These are phyloP conservation scores for Pseudomyrmex sp. DNA, from an alignment of 1,140 invertebrate genomes.

Conservation along the genomic window DNA sequence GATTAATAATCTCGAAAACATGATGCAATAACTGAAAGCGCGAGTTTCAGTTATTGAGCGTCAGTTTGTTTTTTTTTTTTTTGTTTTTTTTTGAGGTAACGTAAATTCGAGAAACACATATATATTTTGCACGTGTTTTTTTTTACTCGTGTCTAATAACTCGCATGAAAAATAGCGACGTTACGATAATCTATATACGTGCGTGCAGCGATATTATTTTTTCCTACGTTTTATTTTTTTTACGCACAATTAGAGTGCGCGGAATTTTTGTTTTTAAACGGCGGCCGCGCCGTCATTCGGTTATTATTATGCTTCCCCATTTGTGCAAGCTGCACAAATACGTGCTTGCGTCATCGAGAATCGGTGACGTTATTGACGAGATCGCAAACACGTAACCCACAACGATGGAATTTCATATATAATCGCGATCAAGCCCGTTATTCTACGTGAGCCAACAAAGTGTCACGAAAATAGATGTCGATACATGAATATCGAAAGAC, in stretches of 20 bases:
- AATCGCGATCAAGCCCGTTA: conserved; percentile 32
- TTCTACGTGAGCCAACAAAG: conserved; percentile 51
- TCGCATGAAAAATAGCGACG: background rate
- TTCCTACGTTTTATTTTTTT: background rate
- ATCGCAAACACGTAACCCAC: conserved; percentile 30
- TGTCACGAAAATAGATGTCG: conserved; percentile 56
- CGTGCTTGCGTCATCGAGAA: conserved; percentile 21
- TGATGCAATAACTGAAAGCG: no score
- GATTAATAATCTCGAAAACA: conserved; percentile 1
- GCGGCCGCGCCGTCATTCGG: background rate
- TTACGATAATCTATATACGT: background rate
- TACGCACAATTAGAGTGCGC: background rate
- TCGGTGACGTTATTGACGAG: conserved; percentile 22
- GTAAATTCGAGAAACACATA: background rate
- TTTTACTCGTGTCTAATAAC: no score
- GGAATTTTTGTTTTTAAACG: background rate
- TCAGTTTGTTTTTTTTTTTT: background rate
- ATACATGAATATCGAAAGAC: conserved; percentile 56
- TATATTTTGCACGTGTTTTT: background rate
- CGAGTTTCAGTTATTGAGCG: background rate
- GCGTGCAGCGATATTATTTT: background rate
- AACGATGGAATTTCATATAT: conserved; percentile 36
- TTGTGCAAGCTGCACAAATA: background rate
- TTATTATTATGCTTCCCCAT: conserved; percentile 19
- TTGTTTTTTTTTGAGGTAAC: background rate